Base-by-base conservation (phyloP, 2,888 invertebrate species). In the Lasioglossum pauxillum region DNA sequence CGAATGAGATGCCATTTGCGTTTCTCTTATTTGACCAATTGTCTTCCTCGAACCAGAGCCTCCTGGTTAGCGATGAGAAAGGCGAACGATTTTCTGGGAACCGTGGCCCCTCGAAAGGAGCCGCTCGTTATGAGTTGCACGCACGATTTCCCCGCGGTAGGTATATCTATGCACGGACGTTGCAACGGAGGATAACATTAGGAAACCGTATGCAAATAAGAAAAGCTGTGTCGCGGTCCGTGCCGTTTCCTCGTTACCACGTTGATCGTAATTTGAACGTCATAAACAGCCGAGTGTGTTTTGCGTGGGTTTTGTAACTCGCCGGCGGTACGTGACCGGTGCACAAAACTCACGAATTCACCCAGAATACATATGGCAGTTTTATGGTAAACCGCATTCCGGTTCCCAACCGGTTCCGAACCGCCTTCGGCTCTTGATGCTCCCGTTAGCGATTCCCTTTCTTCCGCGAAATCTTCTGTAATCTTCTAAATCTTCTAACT, bases 311-410 rank as follows among this genome's bases (percentile, higher is more conserved):
- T 91, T 91, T 88, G 89, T 82, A 91, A 92, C 88, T 76, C n/a
- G 77, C 90, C 78, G 88, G 75, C 84, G 85, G 82, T 90, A 89
- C 72, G 69, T 73, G 78, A 71, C 2, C 57, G 64, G 71, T 75
- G 75, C 82, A 80, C 64, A 73, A 82, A 88, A 83, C 85, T 76
- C 73, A 85, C 77, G 64, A 92, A 91, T 91, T 90, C 86, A 78
- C 75, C 82, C 88, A 88, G 93, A 92, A 93, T 93, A 93, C 88
- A 89, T 75, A 93, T 87, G 31, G 82, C 78, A 8, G 69, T 84
- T 92, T 92, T 91, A 92, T 92, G 90, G 77, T 92, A 92, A 92
- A 75, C 71, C 14, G 67, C 57, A 80, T 81, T 89, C 83, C 82
- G 41, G 60, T 80, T 80, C 41, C 38, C 75, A 41, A 44, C 23